phyloP scores from a whole-genome alignment of 2,888 invertebrate genomes.

The Dicroscelio sp. region DNA sequence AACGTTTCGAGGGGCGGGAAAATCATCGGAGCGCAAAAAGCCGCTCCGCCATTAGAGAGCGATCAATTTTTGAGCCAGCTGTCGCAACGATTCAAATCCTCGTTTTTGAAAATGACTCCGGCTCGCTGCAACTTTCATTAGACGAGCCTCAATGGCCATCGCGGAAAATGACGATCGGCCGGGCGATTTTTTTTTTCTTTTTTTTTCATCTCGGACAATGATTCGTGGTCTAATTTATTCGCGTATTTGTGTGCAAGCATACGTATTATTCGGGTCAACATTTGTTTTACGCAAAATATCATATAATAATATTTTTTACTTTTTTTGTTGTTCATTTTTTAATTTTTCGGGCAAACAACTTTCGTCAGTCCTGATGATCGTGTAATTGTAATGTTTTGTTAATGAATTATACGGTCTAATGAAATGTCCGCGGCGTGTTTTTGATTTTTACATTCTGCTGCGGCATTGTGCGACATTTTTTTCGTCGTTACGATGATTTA shows the following conservation, averaged over 20 bases:
- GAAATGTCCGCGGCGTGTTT: too few relatives aligned
- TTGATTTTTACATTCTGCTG: too few relatives aligned
- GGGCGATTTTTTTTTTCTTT: too few relatives aligned
- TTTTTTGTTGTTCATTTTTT: too few relatives aligned
- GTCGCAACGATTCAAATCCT: constrained; percentile 62
- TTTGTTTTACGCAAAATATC: constrained; percentile 25
- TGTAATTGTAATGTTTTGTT: too few relatives aligned
- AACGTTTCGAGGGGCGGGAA: constrained; percentile 72
- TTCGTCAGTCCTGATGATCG: too few relatives aligned
- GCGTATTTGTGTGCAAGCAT: constrained; percentile 36
- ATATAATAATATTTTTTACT: constrained; percentile 43
- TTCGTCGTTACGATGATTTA: too few relatives aligned
- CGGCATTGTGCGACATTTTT: too few relatives aligned
- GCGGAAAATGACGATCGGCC: constrained; percentile 54
- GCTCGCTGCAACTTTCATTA: constrained; percentile 45
- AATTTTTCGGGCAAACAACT: neutral
- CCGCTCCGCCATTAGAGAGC: constrained; percentile 77
- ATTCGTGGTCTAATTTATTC: too few relatives aligned
- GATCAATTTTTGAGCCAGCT: constrained; percentile 80
- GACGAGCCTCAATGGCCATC: neutral
- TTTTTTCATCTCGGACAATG: too few relatives aligned
- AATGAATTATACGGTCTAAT: too few relatives aligned
- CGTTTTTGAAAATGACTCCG: constrained; percentile 59
- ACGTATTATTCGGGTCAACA: constrained; percentile 46
- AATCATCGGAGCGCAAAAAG: constrained; percentile 81